Evolutionary conservation across 2,113 vertebrate species (phyloP), one percentile per base, ranked within the genome.

Genomic region (Tragelaphus imberbis): DNA sequence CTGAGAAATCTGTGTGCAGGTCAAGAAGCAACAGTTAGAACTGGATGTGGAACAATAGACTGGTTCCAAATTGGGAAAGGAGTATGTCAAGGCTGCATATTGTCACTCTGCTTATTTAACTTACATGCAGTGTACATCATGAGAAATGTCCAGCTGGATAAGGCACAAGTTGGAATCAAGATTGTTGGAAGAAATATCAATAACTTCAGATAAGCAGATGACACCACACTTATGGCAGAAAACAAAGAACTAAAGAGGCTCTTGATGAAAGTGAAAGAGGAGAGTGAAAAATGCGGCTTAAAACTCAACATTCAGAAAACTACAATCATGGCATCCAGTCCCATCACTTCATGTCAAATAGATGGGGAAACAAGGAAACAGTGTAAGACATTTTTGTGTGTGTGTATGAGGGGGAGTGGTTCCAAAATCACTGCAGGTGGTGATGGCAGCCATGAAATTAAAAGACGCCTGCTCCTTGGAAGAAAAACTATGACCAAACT

Each of bases 171-270:
- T 71, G 65, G 65, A 71, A 71, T 12, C 65, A 71, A 36, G n/a
- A 36, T 71, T 71, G n/a, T n/a, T 0, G 0, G n/a, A 36, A 36
- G n/a, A 36, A 36, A 71, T 71, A 71, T 36, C 65, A 36, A 36
- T 71, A 71, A 71, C 65, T 2, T 36, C n/a, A 71, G 9, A 71
- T 23, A 36, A 40, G 9, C n/a, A 71, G 68, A 71, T 71, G 68
- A 71, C 1, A 36, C n/a, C 9, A 40, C 10, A 12, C 68, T 23
- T 71, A 40, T 40, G n/a, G 65, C n/a, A 71, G 65, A 71, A 71
- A 71, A 4, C 5, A 11, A 71, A 71, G n/a, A 71, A 40, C 68
- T 71, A 71, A 6, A 40, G 10, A 71, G 19, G 9, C 19, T 71
- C 65, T 71, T 23, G 65, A 36, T 71, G 65, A 71, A 71, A 36